Percentiles rank a stretch among this genome's conserved stretches.
Evolutionary conservation across 2,797 vertebrate species (phyloP).

Genomic region (Eutrigla gurnardus): DNA sequence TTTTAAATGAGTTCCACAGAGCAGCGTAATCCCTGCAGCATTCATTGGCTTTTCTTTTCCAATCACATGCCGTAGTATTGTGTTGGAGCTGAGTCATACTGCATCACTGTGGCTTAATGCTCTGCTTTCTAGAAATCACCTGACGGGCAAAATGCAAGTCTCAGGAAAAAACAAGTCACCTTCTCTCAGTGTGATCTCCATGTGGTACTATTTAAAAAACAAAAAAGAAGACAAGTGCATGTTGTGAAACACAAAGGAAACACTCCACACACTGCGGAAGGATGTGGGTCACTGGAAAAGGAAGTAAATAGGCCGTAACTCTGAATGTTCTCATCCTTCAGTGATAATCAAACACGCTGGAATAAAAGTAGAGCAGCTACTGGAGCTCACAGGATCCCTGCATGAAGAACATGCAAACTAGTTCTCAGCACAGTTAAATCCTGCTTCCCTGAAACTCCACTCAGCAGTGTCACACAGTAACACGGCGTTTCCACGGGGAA

Average conservation of each 20-base stretch:
- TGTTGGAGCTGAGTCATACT: slow-evolving; percentile 38
- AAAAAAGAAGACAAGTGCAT: neutral
- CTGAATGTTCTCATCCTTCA: neutral
- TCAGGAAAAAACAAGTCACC: slow-evolving; percentile 10
- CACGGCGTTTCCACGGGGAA: neutral
- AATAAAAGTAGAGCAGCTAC: slow-evolving; percentile 1
- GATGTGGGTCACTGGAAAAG: neutral
- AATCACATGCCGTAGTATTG: slow-evolving; percentile 3
- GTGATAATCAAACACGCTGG: neutral
- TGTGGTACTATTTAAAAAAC: neutral
- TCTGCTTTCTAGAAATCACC: slow-evolving; percentile 26
- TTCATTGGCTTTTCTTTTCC: neutral
- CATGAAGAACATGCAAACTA: slow-evolving; percentile 8
- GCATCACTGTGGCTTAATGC: slow-evolving; percentile 6
- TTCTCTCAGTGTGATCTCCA: neutral
- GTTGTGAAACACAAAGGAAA: neutral
- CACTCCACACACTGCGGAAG: neutral
- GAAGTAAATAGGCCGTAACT: slow-evolving; percentile 4
- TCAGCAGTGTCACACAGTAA: slow-evolving; percentile 3
- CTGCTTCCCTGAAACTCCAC: slow-evolving; percentile 3
- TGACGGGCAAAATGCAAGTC: neutral
- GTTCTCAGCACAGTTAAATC: neutral
- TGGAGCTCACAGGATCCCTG: neutral
- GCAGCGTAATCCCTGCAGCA: neutral
- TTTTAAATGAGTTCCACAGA: slow-evolving; percentile 10